phyloP scores from a whole-genome alignment of 2,797 vertebrate species.

The Thripadectes ignobilis region DNA sequence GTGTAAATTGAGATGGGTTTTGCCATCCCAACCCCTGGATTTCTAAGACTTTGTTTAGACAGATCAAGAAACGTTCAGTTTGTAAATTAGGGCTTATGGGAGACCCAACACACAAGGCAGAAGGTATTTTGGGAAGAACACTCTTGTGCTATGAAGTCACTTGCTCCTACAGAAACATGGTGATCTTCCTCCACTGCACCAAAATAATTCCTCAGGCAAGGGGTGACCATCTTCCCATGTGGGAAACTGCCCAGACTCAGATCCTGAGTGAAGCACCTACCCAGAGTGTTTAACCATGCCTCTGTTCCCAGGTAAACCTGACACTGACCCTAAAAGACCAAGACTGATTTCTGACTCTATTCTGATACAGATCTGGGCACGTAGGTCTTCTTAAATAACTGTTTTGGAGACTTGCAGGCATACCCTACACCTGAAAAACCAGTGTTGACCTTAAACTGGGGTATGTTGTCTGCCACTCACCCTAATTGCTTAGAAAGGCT shows the following conservation, averaged over 20 bases:
- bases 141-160: background rate
- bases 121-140: background rate
- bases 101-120: background rate
- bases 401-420: background rate
- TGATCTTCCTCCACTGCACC: background rate
- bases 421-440: background rate
- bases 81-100: background rate
- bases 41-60: background rate
- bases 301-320: accelerated
- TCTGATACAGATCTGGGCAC: background rate
- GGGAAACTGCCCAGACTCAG: background rate
- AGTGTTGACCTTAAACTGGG: background rate
- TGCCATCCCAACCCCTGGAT: background rate
- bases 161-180: background rate
- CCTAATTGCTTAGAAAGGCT: background rate
- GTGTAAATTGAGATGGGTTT: background rate
- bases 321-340: background rate
- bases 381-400: background rate
- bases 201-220: background rate
- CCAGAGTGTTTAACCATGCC: background rate
- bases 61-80: background rate
- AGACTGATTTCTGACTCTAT: background rate
- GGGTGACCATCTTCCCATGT: accelerated
- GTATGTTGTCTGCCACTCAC: too few relatives aligned
- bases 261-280: background rate